These are phyloP conservation scores for Pseudotriccus pelzelni DNA, from an alignment of 2,797 vertebrate species.

Conservation along the genomic window DNA sequence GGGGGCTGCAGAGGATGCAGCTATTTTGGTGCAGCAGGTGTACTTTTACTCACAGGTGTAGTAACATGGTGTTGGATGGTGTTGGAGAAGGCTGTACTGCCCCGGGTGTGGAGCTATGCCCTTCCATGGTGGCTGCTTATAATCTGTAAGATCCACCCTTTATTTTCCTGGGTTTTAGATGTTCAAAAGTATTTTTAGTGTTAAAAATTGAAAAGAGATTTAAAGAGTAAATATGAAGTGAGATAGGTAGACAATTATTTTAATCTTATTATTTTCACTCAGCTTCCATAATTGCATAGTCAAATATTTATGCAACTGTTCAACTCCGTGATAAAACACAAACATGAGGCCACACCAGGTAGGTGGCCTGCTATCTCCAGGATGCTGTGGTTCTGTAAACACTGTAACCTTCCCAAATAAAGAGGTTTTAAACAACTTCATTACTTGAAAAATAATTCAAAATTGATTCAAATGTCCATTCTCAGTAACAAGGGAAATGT, in stretches of 20 bases:
- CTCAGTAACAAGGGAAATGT: background rate
- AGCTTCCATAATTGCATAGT: background rate
- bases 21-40: no score
- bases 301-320: conserved; percentile 19
- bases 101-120: fast-evolving
- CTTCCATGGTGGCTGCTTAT: fast-evolving
- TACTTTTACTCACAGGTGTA: background rate
- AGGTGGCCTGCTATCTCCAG: background rate
- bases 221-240: background rate
- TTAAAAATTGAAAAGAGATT: background rate
- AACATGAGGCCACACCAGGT: background rate
- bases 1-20: background rate
- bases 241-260: background rate
- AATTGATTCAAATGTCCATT: background rate
- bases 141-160: fast-evolving
- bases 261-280: background rate
- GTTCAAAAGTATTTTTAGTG: background rate
- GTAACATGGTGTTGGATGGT: fast-evolving
- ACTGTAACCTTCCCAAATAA: background rate
- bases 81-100: background rate
- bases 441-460: background rate
- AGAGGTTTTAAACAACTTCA: background rate
- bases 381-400: background rate
- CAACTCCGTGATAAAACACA: background rate
- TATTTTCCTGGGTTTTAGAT: background rate